Base-by-base conservation (phyloP, 2,888 invertebrate species). In the Julus scanicus region DNA sequence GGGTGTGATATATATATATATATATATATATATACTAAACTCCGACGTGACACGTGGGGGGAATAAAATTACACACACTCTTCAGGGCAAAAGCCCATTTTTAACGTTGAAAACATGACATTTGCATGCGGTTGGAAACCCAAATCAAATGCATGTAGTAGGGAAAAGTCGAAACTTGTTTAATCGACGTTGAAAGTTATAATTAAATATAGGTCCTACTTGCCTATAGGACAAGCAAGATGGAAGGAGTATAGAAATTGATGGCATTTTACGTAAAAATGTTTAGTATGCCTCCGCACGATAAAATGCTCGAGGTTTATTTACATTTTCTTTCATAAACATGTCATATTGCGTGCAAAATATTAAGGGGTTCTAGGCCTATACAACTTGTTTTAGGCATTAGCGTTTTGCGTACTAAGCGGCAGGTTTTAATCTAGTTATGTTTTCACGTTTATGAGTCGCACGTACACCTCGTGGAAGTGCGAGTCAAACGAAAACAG, bases 41-140 rank as follows among this genome's bases (percentile, higher is more conserved):
- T 71, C 57, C 3, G 71, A 80, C 80, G 80, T 80, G 80, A 37
- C 80, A 80, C 29, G 80, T 80, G 80, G 80, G 37, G 80, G 37
- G 37, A 80, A 80, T 80, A 37, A 80, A 80, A 80, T 80, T 80
- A 80, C 37, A 44, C 5, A 80, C 29, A 37, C 80, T 80, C 80
- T 80, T 15, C 80, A 37, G 80, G 80, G 80, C 37, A 80, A 80
- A 49, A 37, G 29, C 71, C 80, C 37, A 80, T 80, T 80, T 80
- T 80, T 80, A 11, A 11, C 13, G 37, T 37, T 37, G 37, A 39
- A 80, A 80, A 80, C 37, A 15, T 37, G 80, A 80, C 37, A 80
- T 80, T 80, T 71, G 80, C 37, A 39, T 39, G 37, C 37, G 80
- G 13, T 13, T 2, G 15, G 80, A 80, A 80, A 80, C 13, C 13